phyloP scores from a whole-genome alignment of 2,797 vertebrate genomes.

The Gymnothorax javanicus region DNA sequence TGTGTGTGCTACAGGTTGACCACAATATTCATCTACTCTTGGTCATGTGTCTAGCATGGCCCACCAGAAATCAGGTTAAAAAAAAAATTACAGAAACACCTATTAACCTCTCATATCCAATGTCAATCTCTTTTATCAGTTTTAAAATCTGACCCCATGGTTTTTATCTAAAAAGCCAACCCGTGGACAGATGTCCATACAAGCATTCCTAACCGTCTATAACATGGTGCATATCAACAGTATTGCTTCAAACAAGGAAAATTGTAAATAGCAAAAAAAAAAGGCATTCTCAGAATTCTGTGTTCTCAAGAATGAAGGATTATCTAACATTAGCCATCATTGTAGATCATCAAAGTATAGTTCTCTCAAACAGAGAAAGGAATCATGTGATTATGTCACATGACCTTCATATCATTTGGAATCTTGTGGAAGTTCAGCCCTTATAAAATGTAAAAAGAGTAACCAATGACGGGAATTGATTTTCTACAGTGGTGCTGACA shows the following conservation, averaged over 20 bases:
- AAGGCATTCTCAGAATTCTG: background rate
- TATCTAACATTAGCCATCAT: constrained; percentile 1
- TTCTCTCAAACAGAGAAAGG: background rate
- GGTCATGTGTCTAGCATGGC: background rate
- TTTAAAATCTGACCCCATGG: constrained; percentile 41
- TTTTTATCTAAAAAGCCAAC: constrained; percentile 58
- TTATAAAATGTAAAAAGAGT: background rate
- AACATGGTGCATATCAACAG: constrained; percentile 24
- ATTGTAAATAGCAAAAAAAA: constrained; percentile 16
- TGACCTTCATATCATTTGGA: background rate
- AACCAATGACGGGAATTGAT: background rate
- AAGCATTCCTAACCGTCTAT: constrained; percentile 69
- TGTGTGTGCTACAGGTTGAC: background rate
- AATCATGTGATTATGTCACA: background rate
- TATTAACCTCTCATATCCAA: background rate
- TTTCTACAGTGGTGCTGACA: background rate
- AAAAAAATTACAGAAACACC: background rate
- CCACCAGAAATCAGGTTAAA: background rate
- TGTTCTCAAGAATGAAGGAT: constrained; percentile 4
- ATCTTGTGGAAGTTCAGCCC: constrained; percentile 1
- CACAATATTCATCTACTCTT: background rate
- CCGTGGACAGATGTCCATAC: constrained; percentile 47
- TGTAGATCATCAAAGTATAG: constrained; percentile 18
- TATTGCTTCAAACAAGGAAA: constrained; percentile 19
- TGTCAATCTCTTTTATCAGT: background rate